These are phyloP conservation scores for Mystacornis crossleyi DNA, from an alignment of 2,113 vertebrate genomes.

Conservation along the genomic window DNA sequence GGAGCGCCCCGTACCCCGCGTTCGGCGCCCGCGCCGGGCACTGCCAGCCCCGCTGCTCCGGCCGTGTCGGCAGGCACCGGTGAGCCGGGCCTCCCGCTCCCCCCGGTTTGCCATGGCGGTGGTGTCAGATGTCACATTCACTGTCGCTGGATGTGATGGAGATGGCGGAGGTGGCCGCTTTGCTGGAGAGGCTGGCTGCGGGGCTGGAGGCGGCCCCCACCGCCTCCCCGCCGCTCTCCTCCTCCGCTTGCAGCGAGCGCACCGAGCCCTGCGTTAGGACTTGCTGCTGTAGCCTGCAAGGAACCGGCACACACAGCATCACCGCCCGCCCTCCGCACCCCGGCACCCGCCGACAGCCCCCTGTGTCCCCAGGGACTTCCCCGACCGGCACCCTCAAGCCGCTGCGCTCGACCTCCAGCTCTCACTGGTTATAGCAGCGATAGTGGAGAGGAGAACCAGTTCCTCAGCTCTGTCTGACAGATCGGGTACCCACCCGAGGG, in stretches of 20 bases:
- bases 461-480: neutral
- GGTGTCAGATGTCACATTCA: constrained; percentile 94
- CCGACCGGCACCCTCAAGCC: neutral
- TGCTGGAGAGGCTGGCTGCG: constrained; percentile 93
- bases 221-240: constrained; percentile 87
- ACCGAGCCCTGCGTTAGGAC: constrained; percentile 90
- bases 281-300: constrained; percentile 93
- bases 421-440: neutral
- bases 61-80: constrained; percentile 60
- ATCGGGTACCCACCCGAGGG: neutral
- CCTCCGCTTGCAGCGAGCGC: constrained; percentile 85
- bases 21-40: neutral
- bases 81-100: constrained; percentile 61
- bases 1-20: neutral
- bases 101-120: constrained; percentile 12
- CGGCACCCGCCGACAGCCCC: neutral
- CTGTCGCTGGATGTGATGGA: constrained; percentile 99
- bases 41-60: neutral
- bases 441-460: accelerated
- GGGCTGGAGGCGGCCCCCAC: constrained; percentile 89
- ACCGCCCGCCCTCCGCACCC: neutral
- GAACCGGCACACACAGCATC: constrained; percentile 60
- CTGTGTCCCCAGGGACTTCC: no score
- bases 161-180: constrained; percentile 95
- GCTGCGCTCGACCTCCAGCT: neutral